phyloP scores from a whole-genome alignment of 2,797 vertebrate genomes.

The Petrocephalus schoutedeni region DNA sequence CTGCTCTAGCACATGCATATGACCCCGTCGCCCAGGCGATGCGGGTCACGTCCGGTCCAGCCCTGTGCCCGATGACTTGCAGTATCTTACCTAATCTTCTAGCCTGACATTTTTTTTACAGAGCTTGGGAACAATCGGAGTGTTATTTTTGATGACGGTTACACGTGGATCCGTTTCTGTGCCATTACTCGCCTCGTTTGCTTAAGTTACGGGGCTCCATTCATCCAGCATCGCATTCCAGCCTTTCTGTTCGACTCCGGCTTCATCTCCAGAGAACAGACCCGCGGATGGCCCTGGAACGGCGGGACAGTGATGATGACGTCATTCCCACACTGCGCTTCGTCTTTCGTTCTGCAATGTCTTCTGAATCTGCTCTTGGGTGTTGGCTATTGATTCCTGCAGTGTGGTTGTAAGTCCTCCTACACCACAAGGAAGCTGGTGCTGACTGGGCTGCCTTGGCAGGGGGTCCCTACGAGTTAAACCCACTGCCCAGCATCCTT shows the following conservation, averaged over 20 bases:
- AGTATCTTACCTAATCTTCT: not conserved
- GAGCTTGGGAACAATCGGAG: not conserved
- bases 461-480: not conserved
- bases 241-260: conserved; percentile 38
- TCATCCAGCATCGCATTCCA: conserved; percentile 12
- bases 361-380: not conserved
- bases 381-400: not conserved
- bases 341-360: not conserved
- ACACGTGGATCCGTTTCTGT: not conserved
- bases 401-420: not conserved
- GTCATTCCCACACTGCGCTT: not conserved
- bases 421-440: not conserved
- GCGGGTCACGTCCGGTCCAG: not conserved
- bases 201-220: conserved; percentile 16
- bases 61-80: not conserved
- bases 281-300: conserved; percentile 44
- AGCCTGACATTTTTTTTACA: not conserved
- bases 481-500: not conserved
- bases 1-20: not conserved
- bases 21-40: not conserved
- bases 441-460: not conserved
- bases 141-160: not conserved
- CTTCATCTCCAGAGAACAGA: conserved; percentile 28
- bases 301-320: conserved; percentile 55
- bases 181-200: not conserved